These are phyloP conservation scores for Megalops cyprinoides DNA, from an alignment of 2,797 vertebrate species.

Conservation along the genomic window DNA sequence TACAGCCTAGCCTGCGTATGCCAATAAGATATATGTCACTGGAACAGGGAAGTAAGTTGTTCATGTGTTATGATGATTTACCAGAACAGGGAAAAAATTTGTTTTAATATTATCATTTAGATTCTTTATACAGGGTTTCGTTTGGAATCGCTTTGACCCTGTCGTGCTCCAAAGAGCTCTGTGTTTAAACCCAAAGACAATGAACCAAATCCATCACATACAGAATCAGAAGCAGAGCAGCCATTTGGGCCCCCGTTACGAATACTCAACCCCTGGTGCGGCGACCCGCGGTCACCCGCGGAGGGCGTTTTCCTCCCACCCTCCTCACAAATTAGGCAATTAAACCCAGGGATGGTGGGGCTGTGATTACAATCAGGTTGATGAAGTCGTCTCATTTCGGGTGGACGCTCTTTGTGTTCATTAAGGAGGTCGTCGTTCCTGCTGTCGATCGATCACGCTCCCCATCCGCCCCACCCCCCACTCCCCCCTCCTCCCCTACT, in stretches of 20 bases:
- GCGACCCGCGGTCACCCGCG: neutral
- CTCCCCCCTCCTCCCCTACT: no score
- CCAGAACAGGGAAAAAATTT: neutral
- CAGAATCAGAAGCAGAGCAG: no score
- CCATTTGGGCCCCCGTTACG: neutral
- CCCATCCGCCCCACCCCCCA: neutral
- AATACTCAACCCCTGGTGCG: neutral
- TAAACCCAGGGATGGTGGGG: neutral
- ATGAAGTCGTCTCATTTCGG: constrained; percentile 6
- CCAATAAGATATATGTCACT: neutral
- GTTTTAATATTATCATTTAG: neutral
- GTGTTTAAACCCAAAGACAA: no score
- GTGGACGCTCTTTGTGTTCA: constrained; percentile 12
- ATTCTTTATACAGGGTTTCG: neutral
- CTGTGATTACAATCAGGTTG: neutral
- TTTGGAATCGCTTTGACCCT: neutral
- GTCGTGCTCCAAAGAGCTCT: neutral
- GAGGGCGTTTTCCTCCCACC: neutral
- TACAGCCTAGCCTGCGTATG: neutral
- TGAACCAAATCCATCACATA: no score
- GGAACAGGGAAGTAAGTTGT: neutral
- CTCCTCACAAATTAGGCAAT: neutral
- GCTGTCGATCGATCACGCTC: constrained; percentile 24
- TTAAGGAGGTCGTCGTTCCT: neutral
- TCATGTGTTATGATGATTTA: neutral